Evolutionary conservation across 2,113 vertebrate genomes (phyloP), one percentile per base, ranked within the genome.

Genomic region (Thryonomys swinderianus): DNA sequence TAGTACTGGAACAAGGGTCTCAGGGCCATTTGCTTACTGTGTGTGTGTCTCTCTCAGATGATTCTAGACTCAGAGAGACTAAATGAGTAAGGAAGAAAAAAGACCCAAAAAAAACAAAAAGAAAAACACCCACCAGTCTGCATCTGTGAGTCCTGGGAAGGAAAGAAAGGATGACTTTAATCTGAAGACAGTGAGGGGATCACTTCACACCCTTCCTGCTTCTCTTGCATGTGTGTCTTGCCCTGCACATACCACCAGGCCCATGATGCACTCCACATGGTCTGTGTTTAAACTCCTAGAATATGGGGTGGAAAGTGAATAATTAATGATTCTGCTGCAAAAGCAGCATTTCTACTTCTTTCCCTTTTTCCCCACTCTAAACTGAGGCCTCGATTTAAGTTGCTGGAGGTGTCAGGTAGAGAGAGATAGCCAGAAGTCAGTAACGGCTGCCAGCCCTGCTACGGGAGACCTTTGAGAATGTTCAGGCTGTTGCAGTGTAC

Each of bases 171-270:
- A 74, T 92, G 48, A 59, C n/a, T 55, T 82, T 85, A 34, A 84
- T 51, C 7, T 62, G 42, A 71, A 92, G 81, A 84, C 87, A 71
- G 32, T 6, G 11, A 90, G 42, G 79, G 23, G 76, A 74, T 67
- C 51, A 45, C 88, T 91, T 76, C 51, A 74, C 53, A 57, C 73
- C 37, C 13, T 97, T 96, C 86, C 84, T 92, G 95, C 96, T 93
- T 96, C 81, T 95, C 95, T 64, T 97, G 97, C 96, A 97, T 97
- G 96, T 32, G 27, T 97, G 23, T 90, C 82, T 97, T 98, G 91
- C 93, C 74, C 71, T 92, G 45, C 92, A 7, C 4, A 57, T 93
- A 88, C 92, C 89, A 71, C 93, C 64, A 2, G 20, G 90, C 64
- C 81, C 71, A 37, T 88, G 74, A 76, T 69, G 92, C 76, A 73